Conservation (phyloP, 2,888 invertebrate genomes). For the Pseudococcus jackbeardsleyi region DNA sequence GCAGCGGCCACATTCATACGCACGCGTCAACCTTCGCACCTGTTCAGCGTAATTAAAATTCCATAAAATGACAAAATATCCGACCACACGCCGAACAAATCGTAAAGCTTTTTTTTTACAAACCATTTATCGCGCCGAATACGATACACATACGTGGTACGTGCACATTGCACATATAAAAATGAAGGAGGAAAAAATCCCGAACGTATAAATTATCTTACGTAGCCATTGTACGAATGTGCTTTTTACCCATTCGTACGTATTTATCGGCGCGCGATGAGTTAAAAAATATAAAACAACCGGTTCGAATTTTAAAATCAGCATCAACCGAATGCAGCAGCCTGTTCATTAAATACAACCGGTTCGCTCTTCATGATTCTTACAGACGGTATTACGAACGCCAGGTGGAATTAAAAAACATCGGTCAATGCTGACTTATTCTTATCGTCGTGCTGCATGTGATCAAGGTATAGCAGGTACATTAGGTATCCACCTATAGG, state of each 20-base stretch:
- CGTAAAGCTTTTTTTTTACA: slow-evolving; percentile 5
- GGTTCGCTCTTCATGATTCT: slow-evolving; percentile 40
- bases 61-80: slow-evolving; percentile 48
- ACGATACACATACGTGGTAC: not conserved
- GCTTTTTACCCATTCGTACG: not conserved
- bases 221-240: not conserved
- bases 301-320: slow-evolving; percentile 46
- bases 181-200: slow-evolving; percentile 20
- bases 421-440: slow-evolving; percentile 45
- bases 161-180: not conserved
- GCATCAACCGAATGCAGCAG: slow-evolving; percentile 34
- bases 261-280: not conserved
- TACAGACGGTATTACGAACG: slow-evolving; percentile 39
- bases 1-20: not conserved
- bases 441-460: slow-evolving; percentile 10
- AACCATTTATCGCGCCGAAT: not conserved
- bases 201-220: slow-evolving; percentile 37
- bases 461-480: not conserved
- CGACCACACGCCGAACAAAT: slow-evolving; percentile 13
- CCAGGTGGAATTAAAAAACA: slow-evolving; percentile 54
- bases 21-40: slow-evolving; percentile 39
- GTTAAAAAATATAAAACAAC: slow-evolving; percentile 48
- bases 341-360: slow-evolving; percentile 39
- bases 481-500: not conserved
- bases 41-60: slow-evolving; percentile 45